Evolutionary conservation across 2,797 vertebrate species (phyloP), one percentile per base, ranked within the genome.

Genomic region (Helicolenus hilgendorfi): DNA sequence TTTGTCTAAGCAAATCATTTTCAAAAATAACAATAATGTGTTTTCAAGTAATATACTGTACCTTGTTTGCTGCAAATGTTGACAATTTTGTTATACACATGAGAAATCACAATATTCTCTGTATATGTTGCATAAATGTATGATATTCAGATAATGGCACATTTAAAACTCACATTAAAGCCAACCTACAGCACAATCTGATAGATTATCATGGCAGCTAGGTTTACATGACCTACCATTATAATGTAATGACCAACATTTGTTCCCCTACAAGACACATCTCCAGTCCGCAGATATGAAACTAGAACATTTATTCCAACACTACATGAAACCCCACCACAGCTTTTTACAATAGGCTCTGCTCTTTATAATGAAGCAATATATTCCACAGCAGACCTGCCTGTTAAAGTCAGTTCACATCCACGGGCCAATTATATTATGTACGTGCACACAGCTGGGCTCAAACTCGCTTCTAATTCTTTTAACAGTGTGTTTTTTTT

Each of bases 381-480:
- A 87, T 87, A 88, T 94, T 84, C 71, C 65, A 63, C 75, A 79
- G 89, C 82, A 87, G 84, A 91, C 22, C 68, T 65, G 81, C 68
- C 76, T 85, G 84, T 88, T 88, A 83, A 76, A 92, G 78, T 81
- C 75, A 29, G 55, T 77, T 89, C 83, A 85, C 67, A 94, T 90
- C 83, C 84, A 77, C 72, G 8, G 71, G 79, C 92, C 88, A 91
- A 91, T 94, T 95, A 92, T 82, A 85, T 84, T 75, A 86, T 82
- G 64, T 67, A 41, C 74, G 70, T 80, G 63, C 70, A 75, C 86
- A 89, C 88, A 88, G 87, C 88, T 93, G 90, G 82, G 60, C 64
- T 93, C 78, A 72, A 62, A 68, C 88, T 81, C 62, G 2, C 72
- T 36, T 90, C 71, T 83, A 59, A 86, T 92, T 93, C 86, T 81